Percentiles rank a stretch among this genome's conserved stretches.
Conservation (phyloP, 2,113 vertebrate species). For the Melospiza melodia region DNA sequence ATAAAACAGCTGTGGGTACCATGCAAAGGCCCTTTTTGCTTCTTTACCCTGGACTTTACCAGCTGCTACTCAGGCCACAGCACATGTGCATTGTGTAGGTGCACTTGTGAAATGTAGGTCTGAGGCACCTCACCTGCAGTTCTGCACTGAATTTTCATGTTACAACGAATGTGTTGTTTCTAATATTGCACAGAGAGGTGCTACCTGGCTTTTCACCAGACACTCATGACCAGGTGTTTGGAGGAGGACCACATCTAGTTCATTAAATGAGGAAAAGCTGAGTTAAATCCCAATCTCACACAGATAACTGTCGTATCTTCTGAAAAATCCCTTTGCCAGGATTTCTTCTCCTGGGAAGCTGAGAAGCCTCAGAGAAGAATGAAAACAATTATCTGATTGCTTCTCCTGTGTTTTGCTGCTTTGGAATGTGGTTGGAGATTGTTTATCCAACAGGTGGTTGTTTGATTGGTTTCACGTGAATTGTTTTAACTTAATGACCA, state of each 20-base stretch:
- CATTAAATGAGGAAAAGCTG: not conserved
- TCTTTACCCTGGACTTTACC: not conserved
- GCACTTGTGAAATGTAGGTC: not conserved
- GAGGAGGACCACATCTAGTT: not conserved
- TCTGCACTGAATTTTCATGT: not conserved
- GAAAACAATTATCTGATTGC: no score
- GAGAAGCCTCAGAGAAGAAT: no score
- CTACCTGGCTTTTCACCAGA: not conserved
- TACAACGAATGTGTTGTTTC: fast-evolving
- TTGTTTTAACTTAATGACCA: no score
- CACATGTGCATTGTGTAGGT: fast-evolving
- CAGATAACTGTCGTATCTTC: not conserved
- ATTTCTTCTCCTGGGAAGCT: no score
- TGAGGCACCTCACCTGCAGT: not conserved
- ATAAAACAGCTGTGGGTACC: no score
- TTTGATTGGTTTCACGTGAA: no score
- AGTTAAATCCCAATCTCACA: not conserved
- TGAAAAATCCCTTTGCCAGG: no score
- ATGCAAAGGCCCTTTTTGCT: not conserved
- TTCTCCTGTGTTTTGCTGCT: no score
- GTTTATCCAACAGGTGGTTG: no score
- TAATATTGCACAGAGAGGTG: not conserved
- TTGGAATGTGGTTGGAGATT: no score
- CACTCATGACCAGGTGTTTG: fast-evolving
- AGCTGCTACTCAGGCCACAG: not conserved